Base-by-base conservation (phyloP, 2,797 vertebrate genomes). In the Enteromius treurensis region DNA sequence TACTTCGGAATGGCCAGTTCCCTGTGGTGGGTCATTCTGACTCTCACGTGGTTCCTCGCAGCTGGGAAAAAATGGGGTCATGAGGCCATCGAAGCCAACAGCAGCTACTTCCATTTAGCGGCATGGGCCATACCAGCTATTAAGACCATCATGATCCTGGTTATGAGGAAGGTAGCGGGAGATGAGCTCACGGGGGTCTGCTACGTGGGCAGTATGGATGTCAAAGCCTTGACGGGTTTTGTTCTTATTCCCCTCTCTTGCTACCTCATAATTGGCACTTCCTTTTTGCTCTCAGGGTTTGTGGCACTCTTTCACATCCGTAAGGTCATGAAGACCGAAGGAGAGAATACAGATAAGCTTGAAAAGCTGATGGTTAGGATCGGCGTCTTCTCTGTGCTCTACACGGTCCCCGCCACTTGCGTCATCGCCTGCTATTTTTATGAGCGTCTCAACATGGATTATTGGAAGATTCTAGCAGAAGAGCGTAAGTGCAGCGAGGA, bases 1-100 rank as follows among this genome's bases (percentile, higher is more conserved):
- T 99, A 99, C 91, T 99, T 99, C 1, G 98, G 98, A 26, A 99
- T 99, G 98, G 98, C 98, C 85, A 98, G 97, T 86, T 99, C 98
- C 70, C 90, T 99, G 76, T 99, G 98, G 98, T 99, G 98, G 98
- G 97, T 99, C 37, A 96, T 99, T 85, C 92, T 99, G 84, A 98
- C 98, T 0, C 91, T 99, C 77, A 98, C 98, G 0, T 99, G 98
- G 98, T 99, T 99, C 88, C 94, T 99, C 73, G 98, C 98, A 0
- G 98, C 98, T 0, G 98, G 98, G 32, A 98, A 97, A 90, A 99
- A 99, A 90, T 99, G 98, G 98, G 98, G 98, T 29, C 98, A 99
- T 0, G 98, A 99, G 90, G 98, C 98, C 37, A 99, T 99, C 3
- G 98, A 99, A 85, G 98, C 98, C 74, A 96, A 98, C 95, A 99